Evolutionary conservation across 2,113 vertebrate species (phyloP).

Genomic region (Podarcis cretensis): DNA sequence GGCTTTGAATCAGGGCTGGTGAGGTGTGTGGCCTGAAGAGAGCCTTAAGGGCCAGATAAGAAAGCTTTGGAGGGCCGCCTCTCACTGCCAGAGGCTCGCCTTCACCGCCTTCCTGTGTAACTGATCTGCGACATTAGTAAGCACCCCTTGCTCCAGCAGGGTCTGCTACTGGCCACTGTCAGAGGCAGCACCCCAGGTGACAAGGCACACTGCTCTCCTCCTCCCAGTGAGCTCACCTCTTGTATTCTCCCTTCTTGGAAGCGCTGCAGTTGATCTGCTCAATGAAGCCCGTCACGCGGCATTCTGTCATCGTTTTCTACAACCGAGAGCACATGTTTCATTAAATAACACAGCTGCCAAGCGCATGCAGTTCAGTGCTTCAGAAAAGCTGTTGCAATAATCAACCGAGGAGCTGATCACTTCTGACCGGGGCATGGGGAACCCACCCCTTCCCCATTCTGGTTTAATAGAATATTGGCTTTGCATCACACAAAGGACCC

Average conservation of each 20-base stretch:
- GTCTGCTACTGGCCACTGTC: background rate
- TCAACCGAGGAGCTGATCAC: too few species aligned
- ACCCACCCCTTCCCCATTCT: too few species aligned
- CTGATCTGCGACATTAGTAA: background rate
- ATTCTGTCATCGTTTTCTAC: conserved; percentile 76
- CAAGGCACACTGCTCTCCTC: background rate
- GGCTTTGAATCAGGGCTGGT: too few species aligned
- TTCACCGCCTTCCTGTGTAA: background rate
- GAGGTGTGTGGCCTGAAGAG: too few species aligned
- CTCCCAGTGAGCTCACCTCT: conserved; percentile 71
- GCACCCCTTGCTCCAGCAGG: background rate
- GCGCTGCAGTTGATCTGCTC: conserved; percentile 79
- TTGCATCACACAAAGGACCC: too few species aligned
- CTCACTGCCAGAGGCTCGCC: too few species aligned
- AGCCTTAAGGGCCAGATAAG: too few species aligned
- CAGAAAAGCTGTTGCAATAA: too few species aligned
- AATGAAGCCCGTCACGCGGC: conserved; percentile 77
- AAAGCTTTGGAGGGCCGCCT: background rate
- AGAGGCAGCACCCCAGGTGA: background rate
- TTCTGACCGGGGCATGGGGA: too few species aligned
- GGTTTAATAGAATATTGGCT: too few species aligned
- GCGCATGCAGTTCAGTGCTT: too few species aligned
- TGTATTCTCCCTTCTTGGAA: conserved; percentile 77
- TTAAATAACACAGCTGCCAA: background rate
- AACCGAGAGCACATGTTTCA: background rate